Base-by-base conservation (phyloP, 2,113 vertebrate genomes). In the Spheniscus mendiculus region DNA sequence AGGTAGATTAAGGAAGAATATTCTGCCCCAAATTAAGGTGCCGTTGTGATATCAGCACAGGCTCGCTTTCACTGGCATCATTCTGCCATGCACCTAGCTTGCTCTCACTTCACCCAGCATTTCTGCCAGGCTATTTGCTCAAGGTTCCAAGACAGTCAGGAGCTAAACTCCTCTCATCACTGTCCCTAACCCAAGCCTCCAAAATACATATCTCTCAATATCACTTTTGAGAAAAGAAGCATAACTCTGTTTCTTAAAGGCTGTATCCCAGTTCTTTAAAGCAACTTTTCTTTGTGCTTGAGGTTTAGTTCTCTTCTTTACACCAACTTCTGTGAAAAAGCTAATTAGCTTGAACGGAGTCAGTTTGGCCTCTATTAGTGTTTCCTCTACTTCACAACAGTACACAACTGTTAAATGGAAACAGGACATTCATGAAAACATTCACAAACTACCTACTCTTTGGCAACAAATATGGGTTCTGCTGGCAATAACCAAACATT, bases 371-470 rank as follows among this genome's bases (percentile, higher is more conserved):
- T 36, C 32, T 49, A 4, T 59, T 63, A 49, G n/a, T 67, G 21
- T 71, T 52, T 56, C 34, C n/a, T 96, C 26, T 84, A 59, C 42
- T 86, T 86, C n/a, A 20, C 21, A 72, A 78, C 55, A 81, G 19
- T 63, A 56, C 34, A n/a, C 14, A 61, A 29, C 14, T 74, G 15
- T 84, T 93, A 77, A 61, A 58, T 70, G 73, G 18, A 88, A 87
- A 61, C 12, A 45, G 56, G 65, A 29, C 30, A 36, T 73, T 49
- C 49, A 50, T 66, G 55, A 79, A 13, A 93, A 78, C 50, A 38
- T 89, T 90, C 23, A 67, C 69, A 95, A 92, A 83, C 87, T 93
- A 95, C 50, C 8, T 81, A 19, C 12, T 56, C 19, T 96, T 95
- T 91, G 76, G 72, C 78, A 79, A 52, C 40, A 87, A 90, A 61